Percentiles rank a stretch among this genome's conserved stretches.
phyloP scores from a whole-genome alignment of 2,797 vertebrate genomes.

The Galaxias olidus region DNA sequence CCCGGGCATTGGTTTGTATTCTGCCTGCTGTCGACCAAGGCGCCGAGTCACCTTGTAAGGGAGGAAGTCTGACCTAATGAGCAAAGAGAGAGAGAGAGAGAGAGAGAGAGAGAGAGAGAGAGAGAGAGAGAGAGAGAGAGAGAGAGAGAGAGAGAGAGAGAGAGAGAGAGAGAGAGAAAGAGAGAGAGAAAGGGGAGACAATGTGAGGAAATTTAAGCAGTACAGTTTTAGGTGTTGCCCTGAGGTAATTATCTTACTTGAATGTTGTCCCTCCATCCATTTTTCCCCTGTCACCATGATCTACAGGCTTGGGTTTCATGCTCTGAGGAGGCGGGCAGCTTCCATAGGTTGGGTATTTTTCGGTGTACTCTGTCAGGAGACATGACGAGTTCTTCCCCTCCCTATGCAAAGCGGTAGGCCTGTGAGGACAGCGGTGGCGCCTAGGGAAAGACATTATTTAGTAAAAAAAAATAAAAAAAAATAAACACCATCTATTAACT shows the following conservation, averaged over 20 bases:
- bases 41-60: constrained; percentile 69
- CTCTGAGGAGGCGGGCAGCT: constrained; percentile 62
- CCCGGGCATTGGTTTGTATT: constrained; percentile 70
- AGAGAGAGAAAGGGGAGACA: not conserved
- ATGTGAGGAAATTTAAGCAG: not conserved
- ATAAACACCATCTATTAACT: not conserved
- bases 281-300: constrained; percentile 47
- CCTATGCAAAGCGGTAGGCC: constrained; percentile 70
- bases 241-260: constrained; percentile 67
- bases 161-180: not conserved
- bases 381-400: constrained; percentile 40
- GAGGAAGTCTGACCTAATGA: constrained; percentile 76
- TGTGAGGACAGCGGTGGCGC: constrained; percentile 77
- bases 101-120: constrained; percentile 30
- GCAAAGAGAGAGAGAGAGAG: constrained; percentile 18
- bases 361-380: constrained; percentile 77
- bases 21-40: constrained; percentile 57
- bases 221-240: not conserved
- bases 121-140: constrained; percentile 5
- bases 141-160: constrained; percentile 13
- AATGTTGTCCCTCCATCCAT: constrained; percentile 82
- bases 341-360: constrained; percentile 77
- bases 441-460: constrained; percentile 53
- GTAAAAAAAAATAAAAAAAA: not conserved
- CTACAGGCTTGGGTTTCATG: constrained; percentile 72